These are phyloP conservation scores for Thymelicus lineola DNA, from an alignment of 2,888 invertebrate genomes.

Conservation along the genomic window DNA sequence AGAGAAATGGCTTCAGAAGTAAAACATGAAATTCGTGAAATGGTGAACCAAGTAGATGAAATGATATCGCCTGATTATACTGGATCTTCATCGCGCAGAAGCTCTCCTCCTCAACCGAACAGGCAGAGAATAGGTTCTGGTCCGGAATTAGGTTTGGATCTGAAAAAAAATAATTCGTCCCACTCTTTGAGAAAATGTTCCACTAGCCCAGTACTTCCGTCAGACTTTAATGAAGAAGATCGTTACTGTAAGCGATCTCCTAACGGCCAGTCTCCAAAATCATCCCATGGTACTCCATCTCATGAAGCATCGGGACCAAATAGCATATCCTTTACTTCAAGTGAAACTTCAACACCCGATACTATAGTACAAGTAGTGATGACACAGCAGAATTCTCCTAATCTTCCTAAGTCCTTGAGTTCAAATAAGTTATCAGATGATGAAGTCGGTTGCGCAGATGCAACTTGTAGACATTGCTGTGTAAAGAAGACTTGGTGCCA, in stretches of 20 bases:
- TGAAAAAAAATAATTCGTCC: conserved; percentile 56
- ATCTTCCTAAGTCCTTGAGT: conserved; percentile 81
- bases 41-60: conserved; percentile 90
- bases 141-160: conserved; percentile 74
- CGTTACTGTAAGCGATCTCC: conserved; percentile 64
- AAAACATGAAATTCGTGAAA: conserved; percentile 90
- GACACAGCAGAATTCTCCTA: conserved; percentile 68
- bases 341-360: conserved; percentile 82
- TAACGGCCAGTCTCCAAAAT: conserved; percentile 70
- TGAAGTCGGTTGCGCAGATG: conserved; percentile 78
- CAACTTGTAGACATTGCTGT: conserved; percentile 75
- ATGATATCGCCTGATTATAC: conserved; percentile 84
- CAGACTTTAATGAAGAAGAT: conserved; percentile 70
- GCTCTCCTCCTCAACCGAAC: conserved; percentile 76
- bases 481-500: conserved; percentile 87
- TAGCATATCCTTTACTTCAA: conserved; percentile 81
- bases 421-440: conserved; percentile 86
- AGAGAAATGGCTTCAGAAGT: conserved; percentile 92
- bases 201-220: conserved; percentile 75
- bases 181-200: conserved; percentile 73
- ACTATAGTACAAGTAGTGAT: conserved; percentile 81
- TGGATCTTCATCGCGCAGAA: conserved; percentile 67
- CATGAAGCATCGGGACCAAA: conserved; percentile 76
- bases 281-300: conserved; percentile 73
- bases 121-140: conserved; percentile 75